These are phyloP conservation scores for Cataglyphis albicans DNA, from an alignment of 2,888 invertebrate genomes.

Conservation along the genomic window DNA sequence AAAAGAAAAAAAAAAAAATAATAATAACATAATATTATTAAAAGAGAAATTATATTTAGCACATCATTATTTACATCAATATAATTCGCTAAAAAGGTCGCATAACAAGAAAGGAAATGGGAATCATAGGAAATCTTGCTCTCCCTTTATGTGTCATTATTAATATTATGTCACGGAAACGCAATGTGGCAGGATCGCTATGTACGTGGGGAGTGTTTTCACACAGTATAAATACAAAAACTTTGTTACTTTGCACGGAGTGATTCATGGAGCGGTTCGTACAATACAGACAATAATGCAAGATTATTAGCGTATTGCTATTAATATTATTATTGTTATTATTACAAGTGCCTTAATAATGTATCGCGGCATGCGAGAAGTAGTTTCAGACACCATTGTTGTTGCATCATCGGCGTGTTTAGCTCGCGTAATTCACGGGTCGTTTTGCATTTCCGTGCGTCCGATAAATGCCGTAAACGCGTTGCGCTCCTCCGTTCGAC, in stretches of 20 bases:
- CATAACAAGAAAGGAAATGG: not conserved
- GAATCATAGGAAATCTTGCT: not conserved
- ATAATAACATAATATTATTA: not conserved
- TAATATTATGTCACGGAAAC: not conserved
- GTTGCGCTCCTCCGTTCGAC: not conserved
- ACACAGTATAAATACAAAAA: conserved; percentile 16
- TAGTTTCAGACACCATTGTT: conserved; percentile 9
- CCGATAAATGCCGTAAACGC: not conserved
- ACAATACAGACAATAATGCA: conserved; percentile 18
- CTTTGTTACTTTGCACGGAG: not conserved
- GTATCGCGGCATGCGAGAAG: conserved; percentile 30
- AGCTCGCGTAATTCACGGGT: conserved; percentile 13
- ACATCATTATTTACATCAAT: not conserved
- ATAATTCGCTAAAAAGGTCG: not conserved
- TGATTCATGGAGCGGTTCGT: not conserved
- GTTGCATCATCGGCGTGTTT: conserved; percentile 13
- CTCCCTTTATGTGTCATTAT: not conserved
- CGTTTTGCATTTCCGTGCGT: not conserved
- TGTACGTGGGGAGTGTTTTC: not conserved
- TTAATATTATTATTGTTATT: conserved; percentile 44
- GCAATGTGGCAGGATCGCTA: not conserved
- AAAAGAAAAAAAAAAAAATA: not conserved
- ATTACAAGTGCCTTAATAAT: conserved; percentile 13
- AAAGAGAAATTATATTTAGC: not conserved
- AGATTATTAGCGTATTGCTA: conserved; percentile 32